Conservation (phyloP, 92 coral and sea anemone genomes). For the Diadumene lineata region DNA sequence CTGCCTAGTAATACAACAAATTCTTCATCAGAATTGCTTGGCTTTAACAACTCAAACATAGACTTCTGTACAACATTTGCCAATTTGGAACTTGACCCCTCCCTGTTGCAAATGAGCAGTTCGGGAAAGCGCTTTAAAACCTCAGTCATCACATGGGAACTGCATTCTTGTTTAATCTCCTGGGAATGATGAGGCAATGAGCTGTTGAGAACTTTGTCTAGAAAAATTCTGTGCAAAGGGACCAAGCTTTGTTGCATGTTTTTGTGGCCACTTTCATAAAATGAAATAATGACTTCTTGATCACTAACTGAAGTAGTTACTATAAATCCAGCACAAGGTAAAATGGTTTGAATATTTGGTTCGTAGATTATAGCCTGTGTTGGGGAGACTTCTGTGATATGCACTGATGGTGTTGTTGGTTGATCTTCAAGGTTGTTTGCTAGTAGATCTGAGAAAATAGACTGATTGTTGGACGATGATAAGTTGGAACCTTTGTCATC, state of each 20-base stretch:
- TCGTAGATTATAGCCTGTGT: slow-evolving; percentile 16
- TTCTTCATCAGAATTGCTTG: not conserved
- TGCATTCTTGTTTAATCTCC: no score
- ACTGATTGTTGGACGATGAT: not conserved
- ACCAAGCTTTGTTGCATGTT: not conserved
- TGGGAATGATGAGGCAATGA: not conserved
- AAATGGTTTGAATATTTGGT: slow-evolving; percentile 8
- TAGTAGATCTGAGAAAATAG: slow-evolving; percentile 25
- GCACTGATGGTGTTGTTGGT: not conserved
- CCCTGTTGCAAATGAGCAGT: slow-evolving; percentile 2
- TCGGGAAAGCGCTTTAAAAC: no score
- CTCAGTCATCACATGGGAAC: no score
- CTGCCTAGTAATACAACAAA: slow-evolving; percentile 7
- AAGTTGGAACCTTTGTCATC: not conserved
- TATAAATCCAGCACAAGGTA: not conserved
- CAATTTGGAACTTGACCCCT: not conserved
- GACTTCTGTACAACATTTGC: not conserved
- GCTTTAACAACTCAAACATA: slow-evolving; percentile 1
- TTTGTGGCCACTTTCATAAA: not conserved
- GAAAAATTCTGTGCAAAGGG: not conserved
- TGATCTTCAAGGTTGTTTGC: not conserved
- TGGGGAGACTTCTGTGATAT: slow-evolving; percentile 1
- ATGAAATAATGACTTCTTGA: not conserved
- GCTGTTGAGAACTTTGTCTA: not conserved
- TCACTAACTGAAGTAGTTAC: not conserved